Percentiles rank a stretch among this genome's conserved stretches.
These are phyloP conservation scores for Orgyia antiqua DNA, from an alignment of 2,888 invertebrate species.

Conservation along the genomic window DNA sequence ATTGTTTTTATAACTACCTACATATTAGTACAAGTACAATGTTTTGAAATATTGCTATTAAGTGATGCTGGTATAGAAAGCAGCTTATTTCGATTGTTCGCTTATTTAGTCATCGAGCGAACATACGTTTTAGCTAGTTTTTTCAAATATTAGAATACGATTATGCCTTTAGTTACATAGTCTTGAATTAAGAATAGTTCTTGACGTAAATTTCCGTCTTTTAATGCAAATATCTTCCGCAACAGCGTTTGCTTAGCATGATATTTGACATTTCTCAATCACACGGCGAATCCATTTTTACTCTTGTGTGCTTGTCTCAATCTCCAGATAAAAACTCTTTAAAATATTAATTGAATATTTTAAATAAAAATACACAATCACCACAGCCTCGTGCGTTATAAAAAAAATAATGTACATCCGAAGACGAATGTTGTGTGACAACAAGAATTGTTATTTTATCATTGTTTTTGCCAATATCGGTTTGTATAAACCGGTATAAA, in stretches of 20 bases:
- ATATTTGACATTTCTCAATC: no score
- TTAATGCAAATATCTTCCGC: no score
- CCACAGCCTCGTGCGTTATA: slow-evolving; percentile 19
- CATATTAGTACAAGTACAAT: background rate
- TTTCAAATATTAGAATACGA: background rate
- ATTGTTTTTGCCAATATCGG: slow-evolving; percentile 9
- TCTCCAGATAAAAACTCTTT: no score
- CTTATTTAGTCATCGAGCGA: no score
- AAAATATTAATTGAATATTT: slow-evolving; percentile 2
- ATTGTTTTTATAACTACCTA: slow-evolving; percentile 1
- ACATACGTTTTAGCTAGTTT: background rate
- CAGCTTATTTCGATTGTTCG: no score
- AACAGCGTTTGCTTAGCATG: no score
- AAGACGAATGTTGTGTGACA: slow-evolving; percentile 32
- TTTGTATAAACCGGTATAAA: slow-evolving; percentile 6
- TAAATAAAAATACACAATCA: slow-evolving; percentile 26
- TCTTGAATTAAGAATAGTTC: background rate
- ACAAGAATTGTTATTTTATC: slow-evolving; percentile 39
- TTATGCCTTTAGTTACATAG: background rate
- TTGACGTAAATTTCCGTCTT: no score
- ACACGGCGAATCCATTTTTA: no score
- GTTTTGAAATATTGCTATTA: background rate
- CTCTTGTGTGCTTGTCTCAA: no score
- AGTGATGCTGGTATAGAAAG: no score
- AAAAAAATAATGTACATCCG: slow-evolving; percentile 29